Base-by-base conservation (phyloP, 2,888 invertebrate genomes). In the Galeruca laticollis region DNA sequence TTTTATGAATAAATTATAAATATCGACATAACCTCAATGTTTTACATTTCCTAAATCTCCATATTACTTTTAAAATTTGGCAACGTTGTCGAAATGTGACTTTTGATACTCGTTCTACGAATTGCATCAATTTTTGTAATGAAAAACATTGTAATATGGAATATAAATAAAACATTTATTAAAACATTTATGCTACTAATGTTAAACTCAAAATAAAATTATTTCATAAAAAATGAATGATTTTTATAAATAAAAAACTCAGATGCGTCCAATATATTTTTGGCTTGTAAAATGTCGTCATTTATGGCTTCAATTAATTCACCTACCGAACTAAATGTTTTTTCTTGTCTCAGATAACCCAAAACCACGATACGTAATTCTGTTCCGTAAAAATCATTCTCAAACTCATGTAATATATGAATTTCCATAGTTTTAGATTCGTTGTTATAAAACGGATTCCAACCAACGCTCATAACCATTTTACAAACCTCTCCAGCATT, bases 401-500 rank as follows among this genome's bases (percentile, higher is more conserved):
- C 88, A 82, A 94, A 98, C 71, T 91, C 86, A 81, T 98, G 93
- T 75, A 99, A 86, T 59, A 99, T 90, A 82, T 99, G 97, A 0
- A 97, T 94, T 88, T 99, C 98, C 90, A 98, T 92, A 59, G 98
- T 95, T 86, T 96, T 97, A 81, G 94, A 92, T 73, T 91, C 89
- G 84, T 98, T 98, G 71, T 95, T 90, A 83, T 94, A 99, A 83
- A 92, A 98, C 0, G 98, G 98, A 87, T 99, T 99, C 95, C 94
- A 97, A 10, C 99, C 99, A 67, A 99, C 90, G 82, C 97, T 97
- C 87, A 97, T 93, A 0, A 98, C 98, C 96, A 98, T 98, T 88
- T 96, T 95, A 81, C 94, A 87, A 3, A 97, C 90, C 0, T 89
- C 87, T 0, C 90, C 88, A 60, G 87, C 85, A 76, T 94, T 90